Evolutionary conservation across 2,888 invertebrate genomes (phyloP), one percentile per base, ranked within the genome.

Genomic region (Mallateleia sp.): DNA sequence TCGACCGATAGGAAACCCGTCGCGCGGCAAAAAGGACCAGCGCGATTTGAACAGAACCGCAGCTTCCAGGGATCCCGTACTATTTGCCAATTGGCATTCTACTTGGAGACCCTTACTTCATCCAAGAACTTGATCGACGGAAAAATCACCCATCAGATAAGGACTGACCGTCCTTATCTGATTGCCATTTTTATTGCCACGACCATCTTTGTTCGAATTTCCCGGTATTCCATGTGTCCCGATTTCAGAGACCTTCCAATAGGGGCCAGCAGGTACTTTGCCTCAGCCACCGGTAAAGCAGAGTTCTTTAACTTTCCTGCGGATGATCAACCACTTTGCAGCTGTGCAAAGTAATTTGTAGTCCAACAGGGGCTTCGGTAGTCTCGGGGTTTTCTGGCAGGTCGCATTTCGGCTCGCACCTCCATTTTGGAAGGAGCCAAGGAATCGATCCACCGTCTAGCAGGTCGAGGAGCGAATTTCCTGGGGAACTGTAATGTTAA

Each of bases 1-100:
- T 78, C 80, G 75, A 78, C 69, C 78, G 89, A 88, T 88, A 88
- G 88, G 89, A 92, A 91, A 92, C 92, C 89, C 81, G 90, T 89
- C 91, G 66, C 91, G 66, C 60, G 50, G 66, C 77, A 84, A 84
- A 84, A 84, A 83, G 84, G 72, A 78, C 72, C 72, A 84, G 38
- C 42, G 77, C 58, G 58, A 78, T 83, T 71, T 71, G 56, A 77
- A 15, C 69, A 66, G 62, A 6, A 8, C n/a, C 84, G 54, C 62
- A 42, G 25, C 66, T 81, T 64, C 66, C 78, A 77, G 62, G 86
- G 86, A 86, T 88, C 77, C 67, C 79, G 84, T 32, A 78, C 77
- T 78, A 75, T 78, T 78, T 84, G 60, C 42, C 58, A 47, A 84
- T 78, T 72, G 78, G 78, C 78, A 72, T 84, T 84, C 42, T 11